Evolutionary conservation across 2,888 invertebrate genomes (phyloP), one percentile per base, ranked within the genome.

Genomic region (Platypus cylindrus): DNA sequence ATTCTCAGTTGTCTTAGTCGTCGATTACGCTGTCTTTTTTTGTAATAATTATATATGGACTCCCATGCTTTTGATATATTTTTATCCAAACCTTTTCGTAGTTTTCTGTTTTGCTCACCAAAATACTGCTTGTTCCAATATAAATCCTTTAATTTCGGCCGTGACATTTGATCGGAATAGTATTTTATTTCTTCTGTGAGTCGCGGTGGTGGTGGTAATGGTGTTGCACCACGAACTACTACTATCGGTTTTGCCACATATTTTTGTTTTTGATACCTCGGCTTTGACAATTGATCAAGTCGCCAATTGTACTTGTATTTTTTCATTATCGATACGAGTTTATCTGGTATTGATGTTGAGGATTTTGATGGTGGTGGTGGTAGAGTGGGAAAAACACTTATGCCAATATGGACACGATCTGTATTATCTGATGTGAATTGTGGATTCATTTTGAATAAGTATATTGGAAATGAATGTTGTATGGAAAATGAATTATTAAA

Each of bases 1-100:
- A 16, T 4, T 18, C 24, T 9, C 9, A 14, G 5, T 41, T 41
- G 47, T 48, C 48, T 45, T 28, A 37, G 11, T 17, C 28, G 40
- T 29, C 37, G 42, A 3, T 48, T 45, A 30, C 45, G 38, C 32
- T 46, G 43, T 32, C 40, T 46, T 29, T 47, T 46, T 25, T 43
- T 49, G 36, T 53, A 53, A 36, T 37, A 52, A 34, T 52, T 53
- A 34, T 53, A 53, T 28, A 51, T 51, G 3, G 52, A 47, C 11
- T 35, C 44, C 52, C 52, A 52, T 4, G 49, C 22, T 20, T 43
- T 47, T 9, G 36, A 30, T 3, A 53, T 45, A n/a, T 13, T 39
- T 36, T 44, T 51, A 12, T 32, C 41, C 3, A 47, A 40, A 37
- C 38, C 45, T 27, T n/a, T n/a, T n/a, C n/a, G n/a, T n/a, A n/a